Base-by-base conservation (phyloP, 1,140 invertebrate species). In the Zeugodacus cucurbitae region DNA sequence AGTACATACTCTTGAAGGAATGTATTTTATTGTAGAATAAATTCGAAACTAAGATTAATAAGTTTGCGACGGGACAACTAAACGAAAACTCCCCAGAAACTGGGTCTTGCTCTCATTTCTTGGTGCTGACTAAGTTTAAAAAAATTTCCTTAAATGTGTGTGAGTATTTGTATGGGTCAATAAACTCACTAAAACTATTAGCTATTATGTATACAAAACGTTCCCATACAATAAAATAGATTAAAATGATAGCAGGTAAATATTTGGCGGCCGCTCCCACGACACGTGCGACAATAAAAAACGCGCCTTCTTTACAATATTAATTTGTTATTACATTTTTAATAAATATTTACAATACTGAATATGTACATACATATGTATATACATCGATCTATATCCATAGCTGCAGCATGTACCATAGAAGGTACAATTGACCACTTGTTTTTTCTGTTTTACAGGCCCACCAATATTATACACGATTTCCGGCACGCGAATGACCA, bases 401-500 rank as follows among this genome's bases (percentile, higher is more conserved):
- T 70, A 70, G 8, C 3, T 70, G 26, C 2, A 11, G 4, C 10
- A 14, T 5, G 22, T 62, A 20, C 67, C 67, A 26, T 34, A 64
- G 32, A 64, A 26, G n/a, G 62, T 14, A 64, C 8, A 64, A 64
- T 32, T 37, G 67, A 32, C 44, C 44, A 32, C 67, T 70, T 32
- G 10, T 14, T 34, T 78, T 78, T 78, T 44, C 4, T 48, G 1
- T 48, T 2, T 3, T n/a, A n/a, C n/a, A n/a, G 41, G 4, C n/a
- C n/a, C 7, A 26, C 74, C 26, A 48, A 82, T 41, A 48, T 82
- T 82, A 41, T 48, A 82, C 41, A 82, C 74, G 44, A 82, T 48
- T 82, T 82, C 74, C 74, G 74, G 74, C 74, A 82, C 74, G 74
- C 74, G 74, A 48, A 82, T 41, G 41, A 7, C 41, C 37, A 74